These are phyloP conservation scores for Poicephalus gulielmi DNA, from an alignment of 2,113 vertebrate species.

Conservation along the genomic window DNA sequence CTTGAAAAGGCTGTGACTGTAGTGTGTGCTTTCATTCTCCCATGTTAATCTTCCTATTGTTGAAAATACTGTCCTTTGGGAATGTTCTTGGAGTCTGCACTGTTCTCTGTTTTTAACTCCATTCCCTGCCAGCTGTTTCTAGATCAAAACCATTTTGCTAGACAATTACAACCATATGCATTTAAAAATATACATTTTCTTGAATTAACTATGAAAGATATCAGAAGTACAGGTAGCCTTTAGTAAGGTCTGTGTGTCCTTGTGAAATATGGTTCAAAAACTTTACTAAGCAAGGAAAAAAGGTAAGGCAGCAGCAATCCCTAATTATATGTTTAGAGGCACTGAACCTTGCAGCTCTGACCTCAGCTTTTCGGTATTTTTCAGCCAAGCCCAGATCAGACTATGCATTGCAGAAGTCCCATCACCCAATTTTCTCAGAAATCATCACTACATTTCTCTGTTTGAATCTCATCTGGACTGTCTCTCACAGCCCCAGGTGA, in stretches of 20 bases:
- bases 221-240: not conserved
- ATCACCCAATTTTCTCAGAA: slow-evolving; percentile 45
- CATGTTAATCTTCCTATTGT: slow-evolving; percentile 38
- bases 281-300: not conserved
- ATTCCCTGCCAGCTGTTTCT: slow-evolving; percentile 68
- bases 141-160: slow-evolving; percentile 50
- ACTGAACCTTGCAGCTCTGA: slow-evolving; percentile 58
- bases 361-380: slow-evolving; percentile 66
- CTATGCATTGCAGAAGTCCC: slow-evolving; percentile 30
- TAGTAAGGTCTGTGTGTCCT: not conserved
- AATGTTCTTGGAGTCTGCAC: slow-evolving; percentile 38
- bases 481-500: slow-evolving; percentile 38
- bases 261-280: slow-evolving; percentile 1
- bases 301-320: not conserved
- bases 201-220: not conserved
- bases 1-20: not conserved
- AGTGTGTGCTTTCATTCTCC: slow-evolving; percentile 24
- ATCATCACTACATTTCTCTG: not conserved
- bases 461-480: slow-evolving; percentile 36
- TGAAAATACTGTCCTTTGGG: slow-evolving; percentile 46
- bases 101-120: slow-evolving; percentile 43
- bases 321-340: slow-evolving; percentile 28
- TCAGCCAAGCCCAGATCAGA: slow-evolving; percentile 29
- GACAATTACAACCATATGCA: slow-evolving; percentile 58
- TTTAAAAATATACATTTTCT: not conserved